phyloP scores from a whole-genome alignment of 2,113 vertebrate species.

The Sander lucioperca region DNA sequence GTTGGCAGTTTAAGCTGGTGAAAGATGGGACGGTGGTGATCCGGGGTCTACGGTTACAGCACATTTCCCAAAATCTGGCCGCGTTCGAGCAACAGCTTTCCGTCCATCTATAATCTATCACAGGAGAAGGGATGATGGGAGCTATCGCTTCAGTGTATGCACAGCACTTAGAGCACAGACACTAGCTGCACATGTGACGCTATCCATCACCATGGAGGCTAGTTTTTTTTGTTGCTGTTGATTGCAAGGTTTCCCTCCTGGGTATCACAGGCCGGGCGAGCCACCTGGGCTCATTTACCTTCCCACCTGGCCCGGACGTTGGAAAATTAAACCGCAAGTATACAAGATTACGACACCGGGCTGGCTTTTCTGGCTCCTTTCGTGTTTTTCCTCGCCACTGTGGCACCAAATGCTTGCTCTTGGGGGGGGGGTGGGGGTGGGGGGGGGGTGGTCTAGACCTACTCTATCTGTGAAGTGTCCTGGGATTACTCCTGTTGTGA shows the following conservation, averaged over 20 bases:
- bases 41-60: constrained; percentile 66
- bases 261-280: constrained; percentile 28
- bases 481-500: too few species aligned
- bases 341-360: constrained; percentile 20
- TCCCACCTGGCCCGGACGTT: constrained; percentile 49
- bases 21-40: constrained; percentile 43
- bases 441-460: too few species aligned
- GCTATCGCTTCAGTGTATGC: constrained; percentile 30
- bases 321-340: constrained; percentile 36
- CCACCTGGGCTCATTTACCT: constrained; percentile 64
- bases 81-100: constrained; percentile 45
- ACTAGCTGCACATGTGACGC: constrained; percentile 47
- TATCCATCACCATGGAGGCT: constrained; percentile 47
- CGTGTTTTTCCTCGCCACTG: neutral
- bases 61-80: constrained; percentile 58
- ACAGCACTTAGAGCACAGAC: constrained; percentile 51
- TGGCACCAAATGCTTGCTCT: too few species aligned
- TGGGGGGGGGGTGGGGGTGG: too few species aligned
- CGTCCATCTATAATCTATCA: constrained; percentile 54
- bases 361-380: constrained; percentile 18
- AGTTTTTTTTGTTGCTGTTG: constrained; percentile 37
- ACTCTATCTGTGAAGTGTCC: too few species aligned
- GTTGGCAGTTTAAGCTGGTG: constrained; percentile 50
- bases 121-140: constrained; percentile 28
- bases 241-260: constrained; percentile 46